A percentile compares a stretch with the other conserved stretches of the same genome.
Evolutionary conservation across 2,797 vertebrate genomes (phyloP).

Genomic region (Enteromius anoplus): DNA sequence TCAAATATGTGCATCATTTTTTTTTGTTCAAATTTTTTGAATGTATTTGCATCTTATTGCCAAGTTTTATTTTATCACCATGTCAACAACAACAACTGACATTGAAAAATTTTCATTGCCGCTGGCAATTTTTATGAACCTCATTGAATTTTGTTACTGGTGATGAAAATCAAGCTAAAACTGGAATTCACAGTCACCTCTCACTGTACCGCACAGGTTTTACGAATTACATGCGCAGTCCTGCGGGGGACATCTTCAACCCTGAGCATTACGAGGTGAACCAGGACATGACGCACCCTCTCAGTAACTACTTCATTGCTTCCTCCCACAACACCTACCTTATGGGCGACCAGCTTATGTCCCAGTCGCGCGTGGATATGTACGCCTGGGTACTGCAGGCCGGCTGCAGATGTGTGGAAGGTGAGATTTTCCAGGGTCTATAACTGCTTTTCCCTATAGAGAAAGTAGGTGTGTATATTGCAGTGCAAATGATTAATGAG

Average conservation of each 20-base stretch:
- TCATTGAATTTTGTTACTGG: neutral
- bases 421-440: conserved; percentile 68
- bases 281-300: conserved; percentile 91
- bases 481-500: neutral
- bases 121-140: neutral
- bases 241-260: conserved; percentile 93
- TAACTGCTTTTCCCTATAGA: neutral
- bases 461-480: neutral
- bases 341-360: conserved; percentile 97
- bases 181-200: neutral
- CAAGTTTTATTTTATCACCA: neutral
- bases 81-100: neutral
- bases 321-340: conserved; percentile 99
- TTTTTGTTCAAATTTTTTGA: too few relatives aligned
- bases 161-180: neutral
- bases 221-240: conserved; percentile 94
- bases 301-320: conserved; percentile 95
- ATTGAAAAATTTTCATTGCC: neutral
- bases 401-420: conserved; percentile 96
- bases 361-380: conserved; percentile 97
- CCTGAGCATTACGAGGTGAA: conserved; percentile 86
- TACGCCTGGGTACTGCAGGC: conserved; percentile 96
- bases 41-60: too few relatives aligned
- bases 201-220: conserved; percentile 79
- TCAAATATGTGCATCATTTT: too few relatives aligned